Evolutionary conservation across 2,888 invertebrate species (phyloP).

Genomic region (Drosophila monieri): DNA sequence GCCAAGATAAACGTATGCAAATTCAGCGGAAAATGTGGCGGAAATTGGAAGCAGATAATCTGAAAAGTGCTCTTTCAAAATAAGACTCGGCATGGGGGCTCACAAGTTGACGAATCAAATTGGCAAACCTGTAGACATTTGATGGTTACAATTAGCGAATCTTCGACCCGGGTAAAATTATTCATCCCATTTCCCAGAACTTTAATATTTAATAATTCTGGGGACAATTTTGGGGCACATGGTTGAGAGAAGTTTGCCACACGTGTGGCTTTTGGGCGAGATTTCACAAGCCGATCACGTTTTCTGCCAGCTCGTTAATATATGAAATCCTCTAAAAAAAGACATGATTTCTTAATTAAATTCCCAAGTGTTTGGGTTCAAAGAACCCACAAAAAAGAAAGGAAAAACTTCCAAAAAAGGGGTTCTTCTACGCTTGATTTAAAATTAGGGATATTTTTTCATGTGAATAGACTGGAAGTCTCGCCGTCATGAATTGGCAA

Average conservation of each 20-base stretch:
- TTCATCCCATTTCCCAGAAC: neutral
- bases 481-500: neutral
- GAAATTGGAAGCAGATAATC: constrained; percentile 44
- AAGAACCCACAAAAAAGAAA: neutral
- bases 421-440: neutral
- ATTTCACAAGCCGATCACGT: constrained; percentile 26
- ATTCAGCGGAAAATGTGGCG: constrained; percentile 28
- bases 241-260: neutral
- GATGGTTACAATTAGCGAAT: constrained; percentile 21
- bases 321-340: constrained; percentile 19
- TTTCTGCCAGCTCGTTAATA: constrained; percentile 22
- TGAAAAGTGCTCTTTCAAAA: constrained; percentile 13
- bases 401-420: neutral
- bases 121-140: constrained; percentile 12
- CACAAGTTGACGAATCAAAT: constrained; percentile 5
- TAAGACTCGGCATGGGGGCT: neutral
- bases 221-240: no score
- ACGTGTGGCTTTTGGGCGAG: constrained; percentile 2
- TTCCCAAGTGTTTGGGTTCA: constrained; percentile 10
- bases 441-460: neutral
- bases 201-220: neutral
- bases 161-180: neutral
- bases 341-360: constrained; percentile 22
- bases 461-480: neutral
- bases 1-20: constrained; percentile 6